Base-by-base conservation (phyloP, 53 echinoderm and acorn worm species). In the Glandiceps talaboti region DNA sequence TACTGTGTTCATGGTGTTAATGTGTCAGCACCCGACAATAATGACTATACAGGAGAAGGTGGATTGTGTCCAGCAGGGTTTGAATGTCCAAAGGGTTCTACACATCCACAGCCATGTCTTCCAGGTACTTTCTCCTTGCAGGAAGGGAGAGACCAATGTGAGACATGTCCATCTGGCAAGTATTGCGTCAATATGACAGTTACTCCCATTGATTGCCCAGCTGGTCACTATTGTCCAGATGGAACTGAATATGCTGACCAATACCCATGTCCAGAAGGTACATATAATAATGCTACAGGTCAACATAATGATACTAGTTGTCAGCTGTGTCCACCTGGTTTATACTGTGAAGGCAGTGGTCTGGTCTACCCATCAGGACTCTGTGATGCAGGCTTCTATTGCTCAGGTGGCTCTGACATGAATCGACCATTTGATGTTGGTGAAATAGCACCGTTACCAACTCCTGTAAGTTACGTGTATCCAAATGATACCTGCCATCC, bases 341-440 rank as follows among this genome's bases (percentile, higher is more conserved):
- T 84, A 92, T 95, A 84, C 86, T 95, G 95, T 76, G 95, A 95
- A 32, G 88, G 90, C 20, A 76, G 88, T 0, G 92, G 95, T 14
- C 84, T 95, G 28, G 85, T 82, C 45, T 78, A 81, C 31, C 95
- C 95, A 28, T 91, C 90, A 0, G 95, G 95, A 14, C 82, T 84
- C 79, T 95, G 95, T 74, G 92, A 95, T 30, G 92, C 90, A 33
- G 95, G 95, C 0, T 95, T 95, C 92, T 95, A 87, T 78, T 95
- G 95, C 33, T 79, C 88, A 0, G 95, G 95, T 72, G 95, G 88
- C 0, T 92, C 95, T 0, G 82, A 88, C 28, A 33, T 88, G 14
- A 82, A 88, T 81, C 82, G 95, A 81, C 95, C 95, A 27, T 95
- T 95, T 80, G 92, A 95, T 79, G 88, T 87, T 25, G 95, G 92